phyloP scores from a whole-genome alignment of 2,113 vertebrate genomes.

The Falco punctatus region DNA sequence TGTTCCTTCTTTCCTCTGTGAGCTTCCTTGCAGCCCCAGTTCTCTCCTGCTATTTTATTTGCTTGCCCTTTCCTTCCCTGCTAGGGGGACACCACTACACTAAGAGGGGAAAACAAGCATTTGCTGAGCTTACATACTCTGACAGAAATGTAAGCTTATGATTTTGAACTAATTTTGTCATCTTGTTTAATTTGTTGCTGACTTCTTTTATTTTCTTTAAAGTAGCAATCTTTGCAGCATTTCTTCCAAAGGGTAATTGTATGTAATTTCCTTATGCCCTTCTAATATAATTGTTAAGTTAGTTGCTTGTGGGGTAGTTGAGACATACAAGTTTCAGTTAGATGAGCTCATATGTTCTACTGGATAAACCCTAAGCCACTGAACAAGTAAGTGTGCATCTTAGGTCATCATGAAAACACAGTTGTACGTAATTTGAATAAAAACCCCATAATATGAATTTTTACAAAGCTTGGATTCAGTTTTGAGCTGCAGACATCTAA shows the following conservation, averaged over 20 bases:
- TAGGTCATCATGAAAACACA: not conserved
- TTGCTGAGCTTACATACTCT: not conserved
- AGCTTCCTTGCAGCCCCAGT: not conserved
- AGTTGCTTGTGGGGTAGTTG: not conserved
- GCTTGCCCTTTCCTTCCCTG: constrained; percentile 28
- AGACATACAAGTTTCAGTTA: not conserved
- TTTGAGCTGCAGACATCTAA: not conserved
- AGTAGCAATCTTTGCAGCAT: not conserved
- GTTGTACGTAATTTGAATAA: not conserved
- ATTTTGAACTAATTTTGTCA: not conserved
- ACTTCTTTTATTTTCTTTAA: not conserved
- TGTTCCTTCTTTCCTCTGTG: constrained; percentile 1
- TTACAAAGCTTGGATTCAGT: not conserved
- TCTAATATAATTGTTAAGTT: not conserved
- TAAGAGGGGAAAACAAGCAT: constrained; percentile 11
- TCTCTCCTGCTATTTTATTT: constrained; percentile 22
- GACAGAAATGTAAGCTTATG: not conserved
- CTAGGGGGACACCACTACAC: not conserved
- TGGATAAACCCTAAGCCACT: not conserved
- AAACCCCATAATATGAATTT: not conserved
- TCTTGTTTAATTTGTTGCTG: not conserved
- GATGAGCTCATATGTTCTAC: not conserved
- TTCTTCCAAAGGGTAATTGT: not conserved
- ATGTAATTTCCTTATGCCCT: too few relatives aligned
- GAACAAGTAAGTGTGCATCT: not conserved